Evolutionary conservation across 2,888 invertebrate genomes (phyloP), one percentile per base, ranked within the genome.

Genomic region (Ectropis crepuscularia): DNA sequence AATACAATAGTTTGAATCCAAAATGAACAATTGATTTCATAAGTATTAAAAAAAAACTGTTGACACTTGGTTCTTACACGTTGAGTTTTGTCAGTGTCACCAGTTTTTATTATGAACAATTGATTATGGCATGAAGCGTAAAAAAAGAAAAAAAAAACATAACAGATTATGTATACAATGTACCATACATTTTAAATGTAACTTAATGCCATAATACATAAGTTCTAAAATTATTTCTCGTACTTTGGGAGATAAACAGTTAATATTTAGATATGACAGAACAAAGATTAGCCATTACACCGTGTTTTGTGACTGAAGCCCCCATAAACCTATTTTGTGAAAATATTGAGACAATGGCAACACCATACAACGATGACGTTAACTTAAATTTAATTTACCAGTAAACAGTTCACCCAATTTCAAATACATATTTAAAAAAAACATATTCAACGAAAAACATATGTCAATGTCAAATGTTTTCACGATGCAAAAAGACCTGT

Each of bases 231-330:
- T 36, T 39, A 47, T 41, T 55, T 60, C 48, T 60, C 12, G 47
- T 48, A 59, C 53, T 65, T 65, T 58, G 67, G 53, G 61, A 65
- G 67, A 68, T 69, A 59, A 72, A 74, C 73, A 76, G 68, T 68
- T 70, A 69, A 68, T 68, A 74, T 76, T 82, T 79, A 80, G 82
- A 79, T 57, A 87, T 87, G 86, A 90, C 86, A 88, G 87, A 86
- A 90, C 89, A 90, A 78, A 87, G 80, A 89, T 89, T 89, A 90
- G 87, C 91, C 92, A 86, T 86, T 81, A 85, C 89, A 91, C 92
- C 92, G 86, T 85, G 85, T 87, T 78, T 78, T 81, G 88, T 90
- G 88, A 87, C 88, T 84, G 74, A 90, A 89, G 89, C 90, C 91
- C 91, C 86, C 74, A 71, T 73, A 83, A 81, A 90, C 87, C 90